phyloP scores from a whole-genome alignment of 2,888 invertebrate genomes.

The Oasisia sp. region DNA sequence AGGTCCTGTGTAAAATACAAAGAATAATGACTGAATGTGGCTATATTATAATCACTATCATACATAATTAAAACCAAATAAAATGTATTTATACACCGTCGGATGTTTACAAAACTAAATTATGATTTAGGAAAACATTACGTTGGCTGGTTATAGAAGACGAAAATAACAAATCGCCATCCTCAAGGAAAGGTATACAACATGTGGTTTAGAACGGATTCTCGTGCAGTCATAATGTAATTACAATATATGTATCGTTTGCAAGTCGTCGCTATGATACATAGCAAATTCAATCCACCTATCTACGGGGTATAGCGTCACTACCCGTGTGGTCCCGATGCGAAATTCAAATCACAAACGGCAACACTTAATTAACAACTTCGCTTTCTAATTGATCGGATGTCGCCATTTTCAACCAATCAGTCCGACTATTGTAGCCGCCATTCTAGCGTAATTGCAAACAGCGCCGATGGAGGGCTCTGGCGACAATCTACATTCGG shows the following conservation, averaged over 20 bases:
- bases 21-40: too few species aligned
- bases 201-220: not conserved
- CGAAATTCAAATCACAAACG: slow-evolving; percentile 19
- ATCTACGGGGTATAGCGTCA: not conserved
- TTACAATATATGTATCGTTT: not conserved
- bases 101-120: too few species aligned
- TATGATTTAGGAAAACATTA: too few species aligned
- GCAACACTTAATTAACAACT: not conserved
- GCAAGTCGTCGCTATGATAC: not conserved
- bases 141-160: too few species aligned
- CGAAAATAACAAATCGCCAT: too few species aligned
- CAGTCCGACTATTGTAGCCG: not conserved
- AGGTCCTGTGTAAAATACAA: too few species aligned
- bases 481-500: not conserved
- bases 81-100: too few species aligned
- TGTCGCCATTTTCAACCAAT: slow-evolving; percentile 18
- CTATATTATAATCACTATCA: too few species aligned
- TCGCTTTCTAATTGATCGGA: slow-evolving; percentile 13
- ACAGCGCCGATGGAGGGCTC: slow-evolving; percentile 8
- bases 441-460: slow-evolving; percentile 1
- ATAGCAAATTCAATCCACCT: not conserved
- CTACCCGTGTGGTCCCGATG: not conserved
- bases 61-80: too few species aligned
- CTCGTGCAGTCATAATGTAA: too few species aligned
- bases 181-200: not conserved